Evolutionary conservation across 2,797 vertebrate genomes (phyloP).

Genomic region (Brachyrhaphis roseni): DNA sequence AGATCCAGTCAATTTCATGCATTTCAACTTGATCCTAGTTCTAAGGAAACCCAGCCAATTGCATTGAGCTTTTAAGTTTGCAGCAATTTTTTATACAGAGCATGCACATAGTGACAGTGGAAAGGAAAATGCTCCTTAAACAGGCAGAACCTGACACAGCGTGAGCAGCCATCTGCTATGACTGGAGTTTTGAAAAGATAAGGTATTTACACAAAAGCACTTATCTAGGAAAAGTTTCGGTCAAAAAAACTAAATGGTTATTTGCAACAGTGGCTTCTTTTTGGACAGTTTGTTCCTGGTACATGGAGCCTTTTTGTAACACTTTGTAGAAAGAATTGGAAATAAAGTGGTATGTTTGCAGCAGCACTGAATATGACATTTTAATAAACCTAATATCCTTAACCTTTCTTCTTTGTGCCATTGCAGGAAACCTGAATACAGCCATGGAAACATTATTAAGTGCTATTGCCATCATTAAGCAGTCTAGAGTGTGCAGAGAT

Average conservation of each 20-base stretch:
- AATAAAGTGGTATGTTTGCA: background rate
- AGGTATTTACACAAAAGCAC: background rate
- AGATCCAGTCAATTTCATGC: background rate
- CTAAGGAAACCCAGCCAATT: background rate
- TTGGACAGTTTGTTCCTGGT: background rate
- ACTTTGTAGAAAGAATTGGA: background rate
- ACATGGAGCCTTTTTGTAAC: background rate
- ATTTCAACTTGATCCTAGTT: background rate
- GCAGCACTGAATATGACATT: background rate
- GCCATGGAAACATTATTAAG: conserved; percentile 96
- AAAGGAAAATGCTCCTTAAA: background rate
- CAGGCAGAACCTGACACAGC: background rate
- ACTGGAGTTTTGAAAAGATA: background rate
- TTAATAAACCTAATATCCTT: background rate
- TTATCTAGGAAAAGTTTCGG: background rate
- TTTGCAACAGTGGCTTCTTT: background rate
- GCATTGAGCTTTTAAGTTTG: background rate
- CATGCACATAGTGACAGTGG: background rate
- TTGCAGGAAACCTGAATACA: conserved; percentile 86
- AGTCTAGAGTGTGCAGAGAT: conserved; percentile 90
- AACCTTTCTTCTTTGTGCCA: conserved; percentile 11
- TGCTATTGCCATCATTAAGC: conserved; percentile 94
- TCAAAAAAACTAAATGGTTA: background rate
- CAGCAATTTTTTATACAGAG: background rate
- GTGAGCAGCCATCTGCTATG: background rate